These are phyloP conservation scores for Odontamblyopus rebecca DNA, from an alignment of 2,797 vertebrate genomes.

Conservation along the genomic window DNA sequence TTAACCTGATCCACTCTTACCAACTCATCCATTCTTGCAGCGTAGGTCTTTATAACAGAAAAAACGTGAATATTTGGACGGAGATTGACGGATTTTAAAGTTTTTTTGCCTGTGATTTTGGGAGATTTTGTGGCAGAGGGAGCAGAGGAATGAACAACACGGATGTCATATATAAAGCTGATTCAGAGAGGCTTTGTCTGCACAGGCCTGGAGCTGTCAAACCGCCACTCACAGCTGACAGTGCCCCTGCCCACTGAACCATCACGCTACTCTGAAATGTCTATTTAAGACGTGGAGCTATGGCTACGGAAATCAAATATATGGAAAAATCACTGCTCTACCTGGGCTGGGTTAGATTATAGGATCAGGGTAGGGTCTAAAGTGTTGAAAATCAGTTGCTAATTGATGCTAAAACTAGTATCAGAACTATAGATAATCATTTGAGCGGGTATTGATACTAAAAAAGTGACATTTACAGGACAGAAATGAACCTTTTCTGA, in stretches of 20 bases:
- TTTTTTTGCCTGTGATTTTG: slow-evolving; percentile 38
- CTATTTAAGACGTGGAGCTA: neutral
- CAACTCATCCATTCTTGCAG: neutral
- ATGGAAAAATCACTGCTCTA: neutral
- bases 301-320: neutral
- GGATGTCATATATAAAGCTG: slow-evolving; percentile 51
- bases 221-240: slow-evolving; percentile 44
- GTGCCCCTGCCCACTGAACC: slow-evolving; percentile 22
- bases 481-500: too few relatives aligned
- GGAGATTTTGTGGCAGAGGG: slow-evolving; percentile 32
- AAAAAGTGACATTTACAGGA: too few relatives aligned
- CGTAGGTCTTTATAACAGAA: neutral
- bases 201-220: slow-evolving; percentile 38
- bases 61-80: slow-evolving; percentile 53
- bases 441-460: too few relatives aligned
- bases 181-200: slow-evolving; percentile 51
- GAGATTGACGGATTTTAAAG: slow-evolving; percentile 43
- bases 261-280: neutral
- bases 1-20: too few relatives aligned
- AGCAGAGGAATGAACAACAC: slow-evolving; percentile 23
- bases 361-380: too few relatives aligned
- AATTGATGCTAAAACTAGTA: too few relatives aligned
- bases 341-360: neutral
- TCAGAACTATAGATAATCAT: too few relatives aligned
- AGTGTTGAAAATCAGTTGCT: too few relatives aligned